phyloP scores from a whole-genome alignment of 1,140 invertebrate genomes.

The Drosophila simulans region DNA sequence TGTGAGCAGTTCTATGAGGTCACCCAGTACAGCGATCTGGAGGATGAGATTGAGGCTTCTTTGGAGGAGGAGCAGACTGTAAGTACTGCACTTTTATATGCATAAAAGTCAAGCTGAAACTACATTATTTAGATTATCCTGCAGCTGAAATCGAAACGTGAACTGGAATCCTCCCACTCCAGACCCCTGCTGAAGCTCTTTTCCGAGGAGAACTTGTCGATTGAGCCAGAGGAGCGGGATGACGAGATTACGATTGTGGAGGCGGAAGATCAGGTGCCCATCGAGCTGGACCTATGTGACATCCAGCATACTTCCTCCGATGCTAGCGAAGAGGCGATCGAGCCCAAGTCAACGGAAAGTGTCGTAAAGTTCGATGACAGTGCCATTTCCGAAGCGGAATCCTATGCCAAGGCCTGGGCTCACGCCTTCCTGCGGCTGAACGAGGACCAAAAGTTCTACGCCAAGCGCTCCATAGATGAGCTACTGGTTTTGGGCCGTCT shows the following conservation, averaged over 20 bases:
- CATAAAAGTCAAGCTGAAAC: too few relatives aligned
- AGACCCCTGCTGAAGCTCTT: constrained; percentile 64
- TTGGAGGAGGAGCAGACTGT: constrained; percentile 24
- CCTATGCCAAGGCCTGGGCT: constrained; percentile 67
- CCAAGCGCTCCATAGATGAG: constrained; percentile 71
- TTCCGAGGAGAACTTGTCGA: constrained; percentile 57
- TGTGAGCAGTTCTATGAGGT: constrained; percentile 34
- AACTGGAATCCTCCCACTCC: not conserved
- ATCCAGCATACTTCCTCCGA: constrained; percentile 18
- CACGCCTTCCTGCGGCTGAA: constrained; percentile 68
- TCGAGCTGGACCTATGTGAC: constrained; percentile 38
- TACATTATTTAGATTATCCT: too few relatives aligned
- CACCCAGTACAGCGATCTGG: constrained; percentile 5
- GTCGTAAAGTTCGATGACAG: constrained; percentile 39
- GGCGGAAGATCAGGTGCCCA: constrained; percentile 37
- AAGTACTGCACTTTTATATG: not conserved
- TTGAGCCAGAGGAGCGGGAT: constrained; percentile 14
- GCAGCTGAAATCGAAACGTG: not conserved
- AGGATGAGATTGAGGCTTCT: constrained; percentile 22
- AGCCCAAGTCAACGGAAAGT: not conserved
- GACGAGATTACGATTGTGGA: not conserved
- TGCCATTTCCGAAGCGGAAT: constrained; percentile 63
- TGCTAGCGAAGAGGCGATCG: constrained; percentile 18
- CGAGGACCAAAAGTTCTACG: constrained; percentile 73
- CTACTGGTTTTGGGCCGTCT: constrained; percentile 62